These are phyloP conservation scores for Leucosticte australis DNA, from an alignment of 2,113 vertebrate species.

Conservation along the genomic window DNA sequence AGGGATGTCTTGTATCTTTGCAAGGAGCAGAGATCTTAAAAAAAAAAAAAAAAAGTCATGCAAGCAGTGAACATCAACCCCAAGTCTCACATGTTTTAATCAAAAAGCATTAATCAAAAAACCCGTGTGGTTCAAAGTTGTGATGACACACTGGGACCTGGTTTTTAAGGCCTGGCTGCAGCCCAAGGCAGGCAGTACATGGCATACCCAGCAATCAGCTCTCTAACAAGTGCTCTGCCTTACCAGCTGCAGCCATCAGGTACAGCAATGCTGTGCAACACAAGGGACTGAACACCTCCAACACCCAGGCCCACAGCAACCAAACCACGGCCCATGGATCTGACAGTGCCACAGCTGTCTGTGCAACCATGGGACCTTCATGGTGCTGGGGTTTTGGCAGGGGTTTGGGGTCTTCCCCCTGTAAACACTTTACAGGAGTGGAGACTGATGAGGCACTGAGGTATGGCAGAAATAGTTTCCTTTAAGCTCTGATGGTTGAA, in stretches of 20 bases:
- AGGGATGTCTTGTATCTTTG: accelerated
- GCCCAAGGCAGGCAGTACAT: accelerated
- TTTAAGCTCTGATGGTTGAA: background rate
- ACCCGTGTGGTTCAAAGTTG: background rate
- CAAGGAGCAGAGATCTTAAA: background rate
- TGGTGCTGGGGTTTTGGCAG: background rate
- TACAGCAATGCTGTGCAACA: background rate
- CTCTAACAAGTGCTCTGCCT: accelerated
- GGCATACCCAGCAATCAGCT: background rate
- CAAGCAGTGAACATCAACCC: background rate
- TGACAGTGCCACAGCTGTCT: background rate
- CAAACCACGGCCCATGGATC: background rate
- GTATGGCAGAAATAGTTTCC: background rate
- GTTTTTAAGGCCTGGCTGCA: background rate
- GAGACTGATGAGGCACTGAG: background rate
- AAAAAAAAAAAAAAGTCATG: background rate
- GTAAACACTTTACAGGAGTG: background rate
- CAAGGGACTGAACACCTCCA: background rate
- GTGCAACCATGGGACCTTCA: accelerated
- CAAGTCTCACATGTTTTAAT: background rate
- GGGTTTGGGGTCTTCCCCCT: accelerated
- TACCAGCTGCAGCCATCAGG: background rate
- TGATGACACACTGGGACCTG: background rate
- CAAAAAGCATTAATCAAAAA: background rate
- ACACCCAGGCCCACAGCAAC: background rate